Percentiles rank a stretch among this genome's conserved stretches.
Evolutionary conservation across 2,113 vertebrate species (phyloP).

Genomic region (Oryzias curvinotus): DNA sequence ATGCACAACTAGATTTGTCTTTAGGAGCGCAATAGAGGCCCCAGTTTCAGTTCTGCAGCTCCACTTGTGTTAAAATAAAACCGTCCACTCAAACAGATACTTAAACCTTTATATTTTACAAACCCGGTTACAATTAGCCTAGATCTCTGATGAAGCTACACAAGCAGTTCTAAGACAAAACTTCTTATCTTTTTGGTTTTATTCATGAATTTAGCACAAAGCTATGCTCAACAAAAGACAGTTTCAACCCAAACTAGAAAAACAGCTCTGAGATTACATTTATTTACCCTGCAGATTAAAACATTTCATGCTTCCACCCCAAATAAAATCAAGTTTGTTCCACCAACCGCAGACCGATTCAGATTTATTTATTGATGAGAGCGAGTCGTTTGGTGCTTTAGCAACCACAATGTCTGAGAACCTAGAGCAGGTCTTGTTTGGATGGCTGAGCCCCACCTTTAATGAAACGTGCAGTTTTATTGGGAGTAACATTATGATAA

Average conservation of each 20-base stretch:
- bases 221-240: conserved; percentile 28
- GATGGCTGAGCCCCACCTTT: too few species aligned
- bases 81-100: background rate
- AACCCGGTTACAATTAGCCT: background rate
- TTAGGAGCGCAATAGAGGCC: background rate
- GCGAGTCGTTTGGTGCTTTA: conserved; percentile 15
- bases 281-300: background rate
- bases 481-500: background rate
- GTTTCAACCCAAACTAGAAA: conserved; percentile 3
- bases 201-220: conserved; percentile 39
- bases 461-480: background rate
- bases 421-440: background rate
- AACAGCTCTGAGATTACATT: background rate
- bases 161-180: background rate
- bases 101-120: background rate
- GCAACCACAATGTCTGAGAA: conserved; percentile 13
- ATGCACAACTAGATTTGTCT: too few species aligned
- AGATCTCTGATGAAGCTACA: background rate
- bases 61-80: background rate
- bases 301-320: background rate
- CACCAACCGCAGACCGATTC: background rate
- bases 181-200: conserved; percentile 17
- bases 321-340: conserved; percentile 3
- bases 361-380: too few species aligned
- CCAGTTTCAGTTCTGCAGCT: too few species aligned